Base-by-base conservation (phyloP, 2,797 vertebrate species). In the Psittacula derbiana region DNA sequence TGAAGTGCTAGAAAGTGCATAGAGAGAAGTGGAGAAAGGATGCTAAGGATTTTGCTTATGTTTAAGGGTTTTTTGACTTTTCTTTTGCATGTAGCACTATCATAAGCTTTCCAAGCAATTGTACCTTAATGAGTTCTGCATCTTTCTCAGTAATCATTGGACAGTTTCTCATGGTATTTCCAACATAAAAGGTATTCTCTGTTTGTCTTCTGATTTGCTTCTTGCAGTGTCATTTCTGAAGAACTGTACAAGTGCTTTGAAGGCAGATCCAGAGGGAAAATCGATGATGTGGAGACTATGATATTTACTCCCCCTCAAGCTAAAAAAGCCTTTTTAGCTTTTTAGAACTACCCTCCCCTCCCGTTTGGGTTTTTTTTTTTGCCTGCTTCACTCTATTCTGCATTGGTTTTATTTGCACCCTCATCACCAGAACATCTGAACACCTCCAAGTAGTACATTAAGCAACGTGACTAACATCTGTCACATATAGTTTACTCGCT, bases 401-500 rank as follows among this genome's bases (percentile, higher is more conserved):
- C 80, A 31, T 80, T 52, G 71, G 64, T 82, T 96, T 95, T 94
- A 90, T 92, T 73, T 93, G 80, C 86, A 92, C 33, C 70, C 70
- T 88, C 64, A 84, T 76, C 87, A 92, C 24, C 21, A 73, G 62
- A 93, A 60, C 91, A 94, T 92, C 92, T 94, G 92, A 96, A 88
- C 86, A 91, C 92, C 88, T 96, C 57, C 38, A 6, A 94, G 88
- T 82, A 80, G 80, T 86, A 46, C 94, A 80, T 95, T 94, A 95
- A 94, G 52, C 64, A 76, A 88, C 0, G 17, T 95, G 94, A 92
- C 64, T 90, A 96, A 96, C 94, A 96, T 95, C 95, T 96, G 95
- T 88, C 96, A 88, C 1, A 0, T 86, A 57, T 0, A 28, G 88
- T 90, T 95, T 89, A 27, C 84, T 94, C 1, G 1, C 55, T 79